phyloP scores from a whole-genome alignment of 2,797 vertebrate species.

The Enteromius trimaculatus region DNA sequence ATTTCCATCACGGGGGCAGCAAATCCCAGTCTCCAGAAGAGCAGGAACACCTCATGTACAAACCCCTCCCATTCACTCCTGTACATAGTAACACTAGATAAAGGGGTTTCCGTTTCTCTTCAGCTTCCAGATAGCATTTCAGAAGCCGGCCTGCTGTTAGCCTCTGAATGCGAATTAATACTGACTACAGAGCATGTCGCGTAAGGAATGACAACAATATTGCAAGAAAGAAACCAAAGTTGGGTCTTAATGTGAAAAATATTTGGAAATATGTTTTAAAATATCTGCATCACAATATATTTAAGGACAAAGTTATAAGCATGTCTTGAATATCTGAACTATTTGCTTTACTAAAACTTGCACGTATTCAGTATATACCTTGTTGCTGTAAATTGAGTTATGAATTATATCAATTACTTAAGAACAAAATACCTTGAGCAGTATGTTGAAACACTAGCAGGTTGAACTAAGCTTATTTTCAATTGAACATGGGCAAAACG shows the following conservation, averaged over 20 bases:
- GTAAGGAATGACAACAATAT: not conserved
- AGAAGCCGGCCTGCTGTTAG: not conserved
- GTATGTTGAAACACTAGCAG: too few relatives aligned
- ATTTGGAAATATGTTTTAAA: not conserved
- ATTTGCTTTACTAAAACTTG: not conserved
- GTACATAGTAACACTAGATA: conserved; percentile 33
- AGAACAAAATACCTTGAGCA: too few relatives aligned
- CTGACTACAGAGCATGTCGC: not conserved
- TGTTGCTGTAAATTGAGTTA: not conserved
- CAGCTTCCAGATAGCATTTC: conserved; percentile 2
- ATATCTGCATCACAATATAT: not conserved
- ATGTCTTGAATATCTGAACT: not conserved
- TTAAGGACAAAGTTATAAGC: not conserved
- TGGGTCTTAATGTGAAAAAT: not conserved
- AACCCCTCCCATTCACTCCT: conserved; percentile 28
- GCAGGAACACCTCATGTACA: conserved; percentile 63
- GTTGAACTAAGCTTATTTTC: not conserved
- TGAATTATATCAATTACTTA: not conserved
- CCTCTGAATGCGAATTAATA: not conserved
- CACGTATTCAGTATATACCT: not conserved
- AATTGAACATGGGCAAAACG: not conserved
- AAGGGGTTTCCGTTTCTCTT: conserved; percentile 36
- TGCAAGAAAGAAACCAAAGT: not conserved
- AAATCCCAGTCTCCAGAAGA: conserved; percentile 48
- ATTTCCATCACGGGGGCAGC: conserved; percentile 73